Evolutionary conservation across 2,888 invertebrate genomes (phyloP).

Genomic region (Hermaeophaga mercurialis): DNA sequence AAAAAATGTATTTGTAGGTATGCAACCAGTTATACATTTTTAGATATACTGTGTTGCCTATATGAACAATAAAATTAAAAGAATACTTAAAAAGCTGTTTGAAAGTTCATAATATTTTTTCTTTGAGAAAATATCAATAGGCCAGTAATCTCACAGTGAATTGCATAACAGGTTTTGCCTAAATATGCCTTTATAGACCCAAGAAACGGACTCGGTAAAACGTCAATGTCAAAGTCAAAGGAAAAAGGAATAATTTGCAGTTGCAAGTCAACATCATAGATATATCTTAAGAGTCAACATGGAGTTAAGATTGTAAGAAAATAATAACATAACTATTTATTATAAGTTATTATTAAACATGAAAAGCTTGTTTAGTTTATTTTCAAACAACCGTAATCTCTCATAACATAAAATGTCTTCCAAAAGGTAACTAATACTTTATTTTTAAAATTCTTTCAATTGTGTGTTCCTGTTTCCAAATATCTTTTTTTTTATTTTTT

Average conservation of each 20-base stretch:
- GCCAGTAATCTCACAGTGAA: too few relatives aligned
- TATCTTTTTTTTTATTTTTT: slow-evolving; percentile 17
- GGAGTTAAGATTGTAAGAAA: slow-evolving; percentile 44
- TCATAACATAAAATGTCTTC: slow-evolving; percentile 53
- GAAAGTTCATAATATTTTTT: too few relatives aligned
- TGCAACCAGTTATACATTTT: slow-evolving; percentile 1
- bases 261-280: too few relatives aligned
- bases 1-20: too few relatives aligned
- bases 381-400: slow-evolving; percentile 34
- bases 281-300: too few relatives aligned
- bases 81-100: too few relatives aligned
- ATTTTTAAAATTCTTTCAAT: too few relatives aligned
- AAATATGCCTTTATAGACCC: background rate
- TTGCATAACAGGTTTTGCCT: too few relatives aligned
- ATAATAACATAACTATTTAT: slow-evolving; percentile 38
- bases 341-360: slow-evolving; percentile 42
- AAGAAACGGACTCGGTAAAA: background rate
- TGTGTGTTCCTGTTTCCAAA: too few relatives aligned
- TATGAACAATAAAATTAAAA: background rate
- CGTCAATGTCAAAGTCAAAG: slow-evolving; percentile 11
- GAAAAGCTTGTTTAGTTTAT: slow-evolving; percentile 42
- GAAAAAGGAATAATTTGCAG: slow-evolving; percentile 19
- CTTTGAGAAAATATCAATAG: too few relatives aligned
- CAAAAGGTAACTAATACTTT: slow-evolving; percentile 52
- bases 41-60: slow-evolving; percentile 1